Evolutionary conservation across 2,113 vertebrate genomes (phyloP).

Genomic region (Zosterops borbonicus): DNA sequence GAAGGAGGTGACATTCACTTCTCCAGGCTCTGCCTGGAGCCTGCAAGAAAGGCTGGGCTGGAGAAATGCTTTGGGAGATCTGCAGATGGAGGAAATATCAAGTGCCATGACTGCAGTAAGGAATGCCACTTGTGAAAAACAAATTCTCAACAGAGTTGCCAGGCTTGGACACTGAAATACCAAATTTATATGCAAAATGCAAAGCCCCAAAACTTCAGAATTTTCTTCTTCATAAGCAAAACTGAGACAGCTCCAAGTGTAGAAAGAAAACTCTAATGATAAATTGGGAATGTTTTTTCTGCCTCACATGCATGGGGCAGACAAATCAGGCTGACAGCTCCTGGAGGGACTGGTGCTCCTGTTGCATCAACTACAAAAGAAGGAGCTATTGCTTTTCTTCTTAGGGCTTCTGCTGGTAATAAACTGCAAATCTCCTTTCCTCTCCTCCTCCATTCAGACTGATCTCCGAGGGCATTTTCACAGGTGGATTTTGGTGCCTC

Average conservation of each 20-base stretch:
- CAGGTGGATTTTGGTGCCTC: background rate
- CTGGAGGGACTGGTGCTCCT: background rate
- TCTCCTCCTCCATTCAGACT: background rate
- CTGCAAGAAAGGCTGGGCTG: background rate
- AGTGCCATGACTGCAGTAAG: background rate
- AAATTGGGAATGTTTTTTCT: background rate
- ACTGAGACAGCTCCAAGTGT: background rate
- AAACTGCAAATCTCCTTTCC: background rate
- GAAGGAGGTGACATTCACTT: background rate
- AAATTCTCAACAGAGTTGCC: background rate
- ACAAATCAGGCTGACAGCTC: background rate
- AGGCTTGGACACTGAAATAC: background rate
- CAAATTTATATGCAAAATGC: background rate
- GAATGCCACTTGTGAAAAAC: background rate
- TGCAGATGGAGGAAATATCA: background rate
- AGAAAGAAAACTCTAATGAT: background rate
- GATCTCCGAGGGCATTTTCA: background rate
- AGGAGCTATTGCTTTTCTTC: background rate
- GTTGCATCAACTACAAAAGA: background rate
- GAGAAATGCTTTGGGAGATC: background rate
- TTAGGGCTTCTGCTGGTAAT: background rate
- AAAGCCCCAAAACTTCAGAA: background rate
- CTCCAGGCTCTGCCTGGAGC: background rate
- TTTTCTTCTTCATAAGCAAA: background rate
- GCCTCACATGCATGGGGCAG: background rate